phyloP scores from a whole-genome alignment of 1,140 invertebrate species.

The Hormaphis cornu region DNA sequence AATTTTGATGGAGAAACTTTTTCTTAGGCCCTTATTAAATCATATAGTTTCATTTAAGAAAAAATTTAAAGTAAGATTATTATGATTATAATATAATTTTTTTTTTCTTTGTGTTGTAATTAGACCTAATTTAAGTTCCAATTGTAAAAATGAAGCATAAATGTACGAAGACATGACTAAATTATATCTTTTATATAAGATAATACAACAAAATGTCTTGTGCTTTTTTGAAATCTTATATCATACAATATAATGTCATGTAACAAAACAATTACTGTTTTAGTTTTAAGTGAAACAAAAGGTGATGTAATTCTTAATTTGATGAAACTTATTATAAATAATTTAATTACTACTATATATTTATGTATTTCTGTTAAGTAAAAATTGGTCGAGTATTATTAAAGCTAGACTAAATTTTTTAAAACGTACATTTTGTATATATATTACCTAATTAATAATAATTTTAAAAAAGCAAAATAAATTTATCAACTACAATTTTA shows the following conservation, averaged over 20 bases:
- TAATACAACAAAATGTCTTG: conserved; percentile 24
- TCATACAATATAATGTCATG: conserved; percentile 13
- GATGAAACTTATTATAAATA: conserved; percentile 11
- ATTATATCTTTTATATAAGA: conserved; percentile 27
- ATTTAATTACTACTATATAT: conserved; percentile 26
- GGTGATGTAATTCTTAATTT: conserved; percentile 32
- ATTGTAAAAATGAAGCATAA: conserved; percentile 27
- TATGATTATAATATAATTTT: not conserved
- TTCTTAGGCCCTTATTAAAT: conserved; percentile 18
- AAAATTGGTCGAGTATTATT: conserved; percentile 23
- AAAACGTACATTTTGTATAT: conserved; percentile 27
- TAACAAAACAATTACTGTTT: conserved; percentile 26
- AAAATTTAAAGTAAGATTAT: conserved; percentile 12
- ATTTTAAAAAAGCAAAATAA: conserved; percentile 24
- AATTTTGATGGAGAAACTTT: not conserved
- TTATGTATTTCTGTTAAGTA: conserved; percentile 31
- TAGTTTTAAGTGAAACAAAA: conserved; percentile 31
- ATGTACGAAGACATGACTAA: conserved; percentile 14
- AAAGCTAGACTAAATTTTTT: conserved; percentile 20
- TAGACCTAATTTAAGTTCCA: conserved; percentile 25
- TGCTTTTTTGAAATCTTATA: conserved; percentile 2
- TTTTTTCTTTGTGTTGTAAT: conserved; percentile 27
- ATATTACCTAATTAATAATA: no score
- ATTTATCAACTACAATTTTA: conserved; percentile 29
- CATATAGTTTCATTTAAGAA: conserved; percentile 13